phyloP scores from a whole-genome alignment of 2,797 vertebrate genomes.

The Gadopsis marmoratus region DNA sequence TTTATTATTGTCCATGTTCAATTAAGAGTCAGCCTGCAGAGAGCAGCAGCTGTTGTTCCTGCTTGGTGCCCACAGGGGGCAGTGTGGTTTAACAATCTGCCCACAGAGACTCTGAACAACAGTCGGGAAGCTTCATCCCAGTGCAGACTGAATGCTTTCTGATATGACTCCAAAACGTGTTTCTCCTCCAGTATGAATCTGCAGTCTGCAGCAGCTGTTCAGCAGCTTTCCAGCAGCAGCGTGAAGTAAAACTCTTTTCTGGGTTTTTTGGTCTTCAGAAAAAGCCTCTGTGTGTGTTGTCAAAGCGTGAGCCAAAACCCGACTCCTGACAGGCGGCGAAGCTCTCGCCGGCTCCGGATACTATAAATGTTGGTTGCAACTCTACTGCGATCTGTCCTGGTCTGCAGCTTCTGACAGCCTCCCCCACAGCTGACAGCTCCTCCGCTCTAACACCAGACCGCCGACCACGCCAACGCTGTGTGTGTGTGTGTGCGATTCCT shows the following conservation, averaged over 20 bases:
- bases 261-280: slow-evolving; percentile 17
- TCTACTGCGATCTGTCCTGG: slow-evolving; percentile 75
- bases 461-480: slow-evolving; percentile 38
- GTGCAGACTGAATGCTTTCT: too few species aligned
- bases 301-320: slow-evolving; percentile 52
- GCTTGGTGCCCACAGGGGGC: slow-evolving; percentile 55
- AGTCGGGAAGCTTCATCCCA: too few species aligned
- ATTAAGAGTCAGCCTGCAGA: neutral
- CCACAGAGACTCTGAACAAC: neutral
- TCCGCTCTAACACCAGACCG: slow-evolving; percentile 50
- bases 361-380: slow-evolving; percentile 78
- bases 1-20: too few species aligned
- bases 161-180: too few species aligned
- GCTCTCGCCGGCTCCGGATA: slow-evolving; percentile 59
- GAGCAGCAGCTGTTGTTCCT: slow-evolving; percentile 25
- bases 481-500: slow-evolving; percentile 43
- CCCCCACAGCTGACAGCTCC: slow-evolving; percentile 60
- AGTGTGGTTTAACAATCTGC: slow-evolving; percentile 11
- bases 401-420: slow-evolving; percentile 66
- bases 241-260: slow-evolving; percentile 50
- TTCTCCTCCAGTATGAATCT: too few species aligned
- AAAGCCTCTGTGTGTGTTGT: slow-evolving; percentile 61
- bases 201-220: neutral
- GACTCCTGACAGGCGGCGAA: slow-evolving; percentile 67
- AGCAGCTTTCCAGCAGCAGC: slow-evolving; percentile 22